A percentile compares a stretch with the other conserved stretches of the same genome.
phyloP scores from a whole-genome alignment of 2,797 vertebrate species.

The Sarcoramphus papa region DNA sequence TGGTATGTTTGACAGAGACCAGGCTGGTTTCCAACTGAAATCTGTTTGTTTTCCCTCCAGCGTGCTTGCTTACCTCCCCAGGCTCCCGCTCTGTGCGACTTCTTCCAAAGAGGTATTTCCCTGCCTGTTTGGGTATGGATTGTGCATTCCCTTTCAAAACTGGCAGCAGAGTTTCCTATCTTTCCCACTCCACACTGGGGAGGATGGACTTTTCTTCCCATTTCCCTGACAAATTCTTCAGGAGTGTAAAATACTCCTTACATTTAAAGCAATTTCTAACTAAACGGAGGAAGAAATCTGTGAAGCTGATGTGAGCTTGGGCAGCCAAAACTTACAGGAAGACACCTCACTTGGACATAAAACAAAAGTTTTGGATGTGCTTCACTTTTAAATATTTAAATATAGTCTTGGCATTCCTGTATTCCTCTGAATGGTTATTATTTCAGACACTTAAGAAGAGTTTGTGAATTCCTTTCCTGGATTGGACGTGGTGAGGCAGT shows the following conservation, averaged over 20 bases:
- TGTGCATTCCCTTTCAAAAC: background rate
- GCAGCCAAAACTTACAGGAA: background rate
- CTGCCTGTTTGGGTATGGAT: background rate
- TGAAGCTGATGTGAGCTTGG: background rate
- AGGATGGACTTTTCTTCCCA: background rate
- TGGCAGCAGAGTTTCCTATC: background rate
- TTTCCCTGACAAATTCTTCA: background rate
- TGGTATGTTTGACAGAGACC: slow-evolving; percentile 36
- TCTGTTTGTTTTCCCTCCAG: slow-evolving; percentile 18
- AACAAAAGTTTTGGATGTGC: background rate
- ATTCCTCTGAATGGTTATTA: background rate
- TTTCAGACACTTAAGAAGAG: background rate
- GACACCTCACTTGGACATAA: background rate
- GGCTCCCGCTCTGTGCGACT: background rate
- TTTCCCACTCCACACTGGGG: background rate
- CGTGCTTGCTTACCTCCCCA: background rate
- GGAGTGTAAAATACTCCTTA: background rate
- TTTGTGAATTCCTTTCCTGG: background rate
- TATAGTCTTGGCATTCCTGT: background rate
- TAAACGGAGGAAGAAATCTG: background rate
- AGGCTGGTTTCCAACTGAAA: slow-evolving; percentile 44
- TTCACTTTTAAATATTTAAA: background rate
- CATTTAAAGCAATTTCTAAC: background rate
- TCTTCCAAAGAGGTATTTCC: slow-evolving; percentile 23
- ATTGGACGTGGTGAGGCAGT: fast-evolving